Base-by-base conservation (phyloP, 2,888 invertebrate species). In the Hecatera dysodea region DNA sequence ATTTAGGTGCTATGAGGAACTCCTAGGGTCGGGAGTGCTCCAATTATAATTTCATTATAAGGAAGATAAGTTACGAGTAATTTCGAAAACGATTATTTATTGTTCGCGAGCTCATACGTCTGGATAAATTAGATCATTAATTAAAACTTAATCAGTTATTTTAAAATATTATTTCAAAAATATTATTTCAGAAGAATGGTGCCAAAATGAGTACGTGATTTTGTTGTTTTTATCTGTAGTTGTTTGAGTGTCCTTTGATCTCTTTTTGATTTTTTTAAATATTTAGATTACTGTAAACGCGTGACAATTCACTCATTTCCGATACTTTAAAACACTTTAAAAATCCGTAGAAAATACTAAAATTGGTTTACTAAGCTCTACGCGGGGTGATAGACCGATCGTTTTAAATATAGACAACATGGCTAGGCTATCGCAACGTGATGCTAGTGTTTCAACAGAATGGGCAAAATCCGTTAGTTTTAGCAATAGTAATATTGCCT, bases 331-430 rank as follows among this genome's bases (percentile, higher is more conserved):
- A 68, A 72, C 75, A 67, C 46, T 84, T 81, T 80, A 85, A 85
- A 88, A 89, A 88, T 83, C 81, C 83, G 86, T 87, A 84, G 73
- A 87, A 89, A 90, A 88, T 82, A 87, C 88, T 75, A 82, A 87
- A 88, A 90, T 83, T 83, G 87, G 81, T 90, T 84, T 80, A 86
- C 86, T 92, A 93, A 93, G 92, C 91, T 92, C 91, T 90, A 91
- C 85, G 85, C 83, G 90, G 90, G 90, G 90, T 90, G 90, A 84
- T 81, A 72, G 48, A 86, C 80, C 72, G 82, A 82, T 85, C 68
- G 77, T 86, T 87, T 78, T 84, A 81, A 85, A 82, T 87, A 88
- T 86, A 88, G 88, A 89, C 87, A 88, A 88, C 82, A 83, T 72
- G 67, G 57, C 46, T 62, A 68, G 50, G 64, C 46, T 62, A 68